phyloP scores from a whole-genome alignment of 2,888 invertebrate species.

The Phaonia tiefii region DNA sequence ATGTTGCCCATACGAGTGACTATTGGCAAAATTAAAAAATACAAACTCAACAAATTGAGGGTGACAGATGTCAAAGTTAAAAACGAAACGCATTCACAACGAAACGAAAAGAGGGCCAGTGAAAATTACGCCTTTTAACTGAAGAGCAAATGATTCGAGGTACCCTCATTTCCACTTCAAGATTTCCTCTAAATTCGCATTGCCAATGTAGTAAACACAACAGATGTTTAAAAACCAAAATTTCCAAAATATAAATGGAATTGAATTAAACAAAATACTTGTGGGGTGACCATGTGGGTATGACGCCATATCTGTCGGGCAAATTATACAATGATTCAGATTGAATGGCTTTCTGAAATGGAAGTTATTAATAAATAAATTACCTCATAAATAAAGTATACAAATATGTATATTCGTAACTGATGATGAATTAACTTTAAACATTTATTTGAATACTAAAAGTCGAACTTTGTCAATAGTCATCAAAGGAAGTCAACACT shows the following conservation, averaged over 20 bases:
- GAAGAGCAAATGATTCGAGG: too few species aligned
- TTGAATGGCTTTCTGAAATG: conserved; percentile 3
- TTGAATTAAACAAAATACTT: neutral
- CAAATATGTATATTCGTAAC: neutral
- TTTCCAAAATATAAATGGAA: too few species aligned
- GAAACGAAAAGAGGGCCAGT: neutral
- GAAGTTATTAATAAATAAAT: conserved; percentile 61
- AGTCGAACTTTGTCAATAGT: neutral
- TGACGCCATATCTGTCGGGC: conserved; percentile 12
- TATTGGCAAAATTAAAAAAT: conserved; percentile 47
- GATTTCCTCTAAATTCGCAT: neutral
- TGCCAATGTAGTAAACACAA: neutral
- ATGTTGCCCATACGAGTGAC: conserved; percentile 12
- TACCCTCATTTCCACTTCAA: neutral
- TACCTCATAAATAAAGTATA: conserved; percentile 54
- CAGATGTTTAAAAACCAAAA: neutral
- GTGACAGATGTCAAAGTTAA: conserved; percentile 52
- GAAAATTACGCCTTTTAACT: too few species aligned
- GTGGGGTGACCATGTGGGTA: neutral
- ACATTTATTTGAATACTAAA: conserved; percentile 7
- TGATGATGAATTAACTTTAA: neutral
- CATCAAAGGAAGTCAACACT: too few species aligned
- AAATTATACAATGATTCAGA: conserved; percentile 15
- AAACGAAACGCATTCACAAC: neutral
- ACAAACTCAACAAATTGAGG: neutral